Evolutionary conservation across 2,113 vertebrate genomes (phyloP).

Genomic region (Equus przewalskii): DNA sequence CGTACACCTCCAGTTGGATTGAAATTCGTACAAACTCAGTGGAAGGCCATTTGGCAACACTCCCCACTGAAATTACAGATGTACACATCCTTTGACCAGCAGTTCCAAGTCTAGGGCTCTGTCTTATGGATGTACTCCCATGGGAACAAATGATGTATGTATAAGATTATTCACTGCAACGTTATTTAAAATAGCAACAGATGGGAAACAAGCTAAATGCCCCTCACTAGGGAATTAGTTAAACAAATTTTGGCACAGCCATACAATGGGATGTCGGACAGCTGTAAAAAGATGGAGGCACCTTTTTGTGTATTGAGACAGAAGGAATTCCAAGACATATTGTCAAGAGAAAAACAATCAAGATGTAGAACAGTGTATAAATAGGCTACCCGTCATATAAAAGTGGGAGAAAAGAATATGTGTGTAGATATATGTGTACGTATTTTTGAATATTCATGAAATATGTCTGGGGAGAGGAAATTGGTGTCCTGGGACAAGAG

Average conservation of each 20-base stretch:
- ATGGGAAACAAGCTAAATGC: conserved; percentile 3
- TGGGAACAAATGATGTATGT: conserved; percentile 27
- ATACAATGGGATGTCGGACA: not conserved
- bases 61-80: not conserved
- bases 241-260: not conserved
- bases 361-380: not conserved
- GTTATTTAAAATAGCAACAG: conserved; percentile 57
- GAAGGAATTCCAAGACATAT: not conserved
- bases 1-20: not conserved
- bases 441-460: conserved; percentile 39
- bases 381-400: not conserved
- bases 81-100: not conserved
- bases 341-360: not conserved
- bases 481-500: not conserved
- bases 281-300: not conserved
- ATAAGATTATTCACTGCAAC: conserved; percentile 1
- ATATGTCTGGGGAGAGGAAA: not conserved
- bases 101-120: conserved; percentile 21
- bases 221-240: not conserved
- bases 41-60: not conserved
- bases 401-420: not conserved
- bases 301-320: not conserved
- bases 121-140: not conserved
- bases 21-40: not conserved
- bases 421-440: not conserved